Base-by-base conservation (phyloP, 2,113 vertebrate genomes). In the Apodemus sylvaticus region DNA sequence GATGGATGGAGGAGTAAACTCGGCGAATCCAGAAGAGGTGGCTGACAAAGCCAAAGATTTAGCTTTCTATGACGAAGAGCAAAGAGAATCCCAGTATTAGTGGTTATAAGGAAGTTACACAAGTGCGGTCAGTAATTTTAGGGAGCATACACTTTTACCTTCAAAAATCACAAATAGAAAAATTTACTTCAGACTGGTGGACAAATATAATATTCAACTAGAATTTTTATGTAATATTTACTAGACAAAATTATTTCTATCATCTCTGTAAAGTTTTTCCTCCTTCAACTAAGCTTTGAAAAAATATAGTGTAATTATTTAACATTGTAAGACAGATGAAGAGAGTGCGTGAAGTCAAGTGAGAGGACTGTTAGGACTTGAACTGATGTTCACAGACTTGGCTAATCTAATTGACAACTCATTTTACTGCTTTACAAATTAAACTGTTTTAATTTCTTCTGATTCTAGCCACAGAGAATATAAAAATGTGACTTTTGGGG, bases 1-100 rank as follows among this genome's bases (percentile, higher is more conserved):
- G 98, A 99, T 99, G 95, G 99, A 99, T 74, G 99, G 99, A 90
- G 99, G 99, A 48, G 99, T 99, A 97, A 99, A 99, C 7, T 98
- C 98, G 34, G 99, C 98, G 98, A 99, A 99, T 90, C 98, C 98
- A 2, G 99, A 97, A 39, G 98, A 98, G 26, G 99, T 98, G 68
- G 99, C 96, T 31, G 99, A 99, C 88, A 99, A 97, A 68, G 98
- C 98, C 98, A 99, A 96, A 74, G 98, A 98, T 95, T 99, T 99
- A 96, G 99, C 99, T 98, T 99, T 98, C 99, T 99, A 89, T 22
- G 81, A 95, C 90, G 76, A 97, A 98, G 14, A 97, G 94, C 0
- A 94, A 81, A 95, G 0, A n/a, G 5, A 89, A 92, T 96, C 74
- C n/a, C 10, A 93, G 60, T 31, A 1, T 79, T 91, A 94, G 14